phyloP scores from a whole-genome alignment of 2,797 vertebrate genomes.

The Tapera naevia region DNA sequence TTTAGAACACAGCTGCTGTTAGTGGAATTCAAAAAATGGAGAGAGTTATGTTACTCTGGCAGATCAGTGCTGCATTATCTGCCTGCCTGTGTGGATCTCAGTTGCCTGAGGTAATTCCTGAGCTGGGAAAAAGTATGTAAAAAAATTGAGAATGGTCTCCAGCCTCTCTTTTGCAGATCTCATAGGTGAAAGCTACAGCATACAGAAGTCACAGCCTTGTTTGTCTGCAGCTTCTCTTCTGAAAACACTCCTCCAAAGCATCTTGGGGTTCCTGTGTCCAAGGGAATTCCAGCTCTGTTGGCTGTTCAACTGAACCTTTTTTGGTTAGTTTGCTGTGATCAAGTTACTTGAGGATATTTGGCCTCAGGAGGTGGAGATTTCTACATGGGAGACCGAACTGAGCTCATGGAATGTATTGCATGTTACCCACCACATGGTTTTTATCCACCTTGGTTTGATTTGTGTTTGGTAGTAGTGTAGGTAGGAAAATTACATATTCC shows the following conservation, averaged over 20 bases:
- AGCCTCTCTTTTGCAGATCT: neutral
- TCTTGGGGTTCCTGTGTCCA: rapidly evolving
- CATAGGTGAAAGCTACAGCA: rapidly evolving
- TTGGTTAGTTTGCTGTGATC: neutral
- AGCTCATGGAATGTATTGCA: neutral
- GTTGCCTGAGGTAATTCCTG: neutral
- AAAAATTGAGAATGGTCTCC: neutral
- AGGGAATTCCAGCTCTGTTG: conserved; percentile 1
- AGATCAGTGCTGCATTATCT: neutral
- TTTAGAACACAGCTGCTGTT: neutral
- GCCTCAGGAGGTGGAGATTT: neutral
- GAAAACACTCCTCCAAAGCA: neutral
- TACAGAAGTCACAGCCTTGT: rapidly evolving
- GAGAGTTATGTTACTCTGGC: neutral
- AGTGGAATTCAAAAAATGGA: neutral
- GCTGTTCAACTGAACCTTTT: neutral
- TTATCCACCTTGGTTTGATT: neutral
- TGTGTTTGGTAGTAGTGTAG: neutral
- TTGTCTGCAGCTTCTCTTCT: neutral
- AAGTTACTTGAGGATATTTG: neutral
- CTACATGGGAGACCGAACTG: neutral
- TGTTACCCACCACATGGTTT: neutral
- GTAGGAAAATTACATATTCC: neutral
- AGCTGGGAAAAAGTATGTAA: neutral
- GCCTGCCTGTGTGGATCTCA: neutral